A percentile compares a stretch with the other conserved stretches of the same genome.
These are phyloP conservation scores for Laspeyria flexula DNA, from an alignment of 2,888 invertebrate species.

Conservation along the genomic window DNA sequence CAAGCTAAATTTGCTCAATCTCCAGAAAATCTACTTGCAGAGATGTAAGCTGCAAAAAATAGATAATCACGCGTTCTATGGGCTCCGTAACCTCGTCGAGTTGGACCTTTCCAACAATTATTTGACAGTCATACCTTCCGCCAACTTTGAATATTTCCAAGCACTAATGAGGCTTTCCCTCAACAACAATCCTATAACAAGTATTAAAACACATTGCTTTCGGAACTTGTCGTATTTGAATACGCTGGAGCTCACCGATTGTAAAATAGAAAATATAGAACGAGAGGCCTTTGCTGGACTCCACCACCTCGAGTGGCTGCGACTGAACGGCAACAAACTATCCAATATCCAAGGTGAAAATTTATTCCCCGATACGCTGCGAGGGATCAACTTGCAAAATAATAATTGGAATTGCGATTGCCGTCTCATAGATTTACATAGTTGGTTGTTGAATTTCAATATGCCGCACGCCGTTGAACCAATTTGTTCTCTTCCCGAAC, in stretches of 20 bases:
- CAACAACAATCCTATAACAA: slow-evolving; percentile 93
- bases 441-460: slow-evolving; percentile 92
- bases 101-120: slow-evolving; percentile 94
- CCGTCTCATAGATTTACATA: slow-evolving; percentile 90
- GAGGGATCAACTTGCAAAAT: slow-evolving; percentile 93
- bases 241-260: slow-evolving; percentile 92
- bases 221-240: slow-evolving; percentile 91
- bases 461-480: slow-evolving; percentile 93
- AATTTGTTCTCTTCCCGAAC: slow-evolving; percentile 89
- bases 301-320: slow-evolving; percentile 93
- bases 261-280: slow-evolving; percentile 91
- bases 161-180: slow-evolving; percentile 93
- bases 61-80: slow-evolving; percentile 92
- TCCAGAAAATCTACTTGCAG: slow-evolving; percentile 94
- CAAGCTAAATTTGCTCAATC: slow-evolving; percentile 91
- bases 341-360: slow-evolving; percentile 89
- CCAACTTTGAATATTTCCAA: slow-evolving; percentile 91
- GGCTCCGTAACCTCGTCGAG: slow-evolving; percentile 94
- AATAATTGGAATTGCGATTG: slow-evolving; percentile 97
- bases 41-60: slow-evolving; percentile 92
- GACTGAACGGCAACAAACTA: slow-evolving; percentile 93
- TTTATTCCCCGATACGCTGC: slow-evolving; percentile 91
- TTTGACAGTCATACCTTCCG: slow-evolving; percentile 91
- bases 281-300: slow-evolving; percentile 93
- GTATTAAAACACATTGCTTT: slow-evolving; percentile 90